These are phyloP conservation scores for Cacajao melanocephalus DNA, from an alignment of 2,797 vertebrate genomes.

Conservation along the genomic window DNA sequence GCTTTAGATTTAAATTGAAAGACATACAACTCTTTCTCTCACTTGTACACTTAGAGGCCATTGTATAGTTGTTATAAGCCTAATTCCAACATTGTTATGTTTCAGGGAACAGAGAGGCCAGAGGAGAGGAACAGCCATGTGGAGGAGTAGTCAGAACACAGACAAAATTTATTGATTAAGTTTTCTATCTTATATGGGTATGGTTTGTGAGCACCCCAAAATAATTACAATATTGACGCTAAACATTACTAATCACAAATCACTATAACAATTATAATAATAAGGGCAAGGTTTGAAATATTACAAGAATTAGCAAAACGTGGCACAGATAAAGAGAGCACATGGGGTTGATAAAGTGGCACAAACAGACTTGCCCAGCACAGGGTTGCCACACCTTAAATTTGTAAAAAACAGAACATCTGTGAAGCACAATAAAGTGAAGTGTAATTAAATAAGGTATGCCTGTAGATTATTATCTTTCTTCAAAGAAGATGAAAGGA, in stretches of 20 bases:
- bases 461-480: not conserved
- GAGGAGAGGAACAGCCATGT: not conserved
- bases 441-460: not conserved
- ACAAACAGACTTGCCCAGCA: not conserved
- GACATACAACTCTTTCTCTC: not conserved
- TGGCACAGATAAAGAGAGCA: not conserved
- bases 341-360: not conserved
- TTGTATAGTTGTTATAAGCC: not conserved
- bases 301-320: not conserved
- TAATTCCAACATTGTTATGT: not conserved
- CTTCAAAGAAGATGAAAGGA: constrained; percentile 27
- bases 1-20: not conserved
- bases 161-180: not conserved
- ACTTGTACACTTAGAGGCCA: not conserved
- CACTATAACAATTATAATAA: not conserved
- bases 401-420: not conserved
- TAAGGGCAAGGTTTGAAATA: not conserved
- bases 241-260: not conserved
- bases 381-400: not conserved
- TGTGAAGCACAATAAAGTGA: not conserved
- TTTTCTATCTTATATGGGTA: not conserved
- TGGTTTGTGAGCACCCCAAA: not conserved
- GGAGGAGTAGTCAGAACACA: no score
- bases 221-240: not conserved
- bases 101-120: not conserved